Conservation (phyloP, 2,797 vertebrate species). For the Phylloscopus collybita region DNA sequence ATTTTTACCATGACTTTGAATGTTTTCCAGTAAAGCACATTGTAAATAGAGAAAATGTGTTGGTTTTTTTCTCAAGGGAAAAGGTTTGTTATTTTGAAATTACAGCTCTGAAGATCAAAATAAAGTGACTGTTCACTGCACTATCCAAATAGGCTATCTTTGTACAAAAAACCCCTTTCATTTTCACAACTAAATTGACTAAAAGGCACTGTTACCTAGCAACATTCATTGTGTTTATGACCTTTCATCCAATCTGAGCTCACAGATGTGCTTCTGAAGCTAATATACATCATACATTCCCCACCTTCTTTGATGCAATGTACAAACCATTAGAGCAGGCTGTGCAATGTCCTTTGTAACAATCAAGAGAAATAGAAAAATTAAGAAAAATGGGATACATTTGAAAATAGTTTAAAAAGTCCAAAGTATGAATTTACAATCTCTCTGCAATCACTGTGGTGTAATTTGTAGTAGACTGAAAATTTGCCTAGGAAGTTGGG, state of each 20-base stretch:
- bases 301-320: constrained; percentile 69
- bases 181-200: constrained; percentile 85
- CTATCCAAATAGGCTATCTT: constrained; percentile 81
- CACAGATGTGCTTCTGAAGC: constrained; percentile 83
- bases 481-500: neutral
- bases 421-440: neutral
- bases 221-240: constrained; percentile 86
- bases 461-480: constrained; percentile 3
- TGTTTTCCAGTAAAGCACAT: constrained; percentile 50
- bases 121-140: constrained; percentile 83
- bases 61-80: neutral
- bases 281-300: constrained; percentile 80
- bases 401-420: constrained; percentile 15
- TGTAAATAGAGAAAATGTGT: constrained; percentile 56
- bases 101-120: constrained; percentile 80
- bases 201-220: constrained; percentile 87
- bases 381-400: constrained; percentile 16
- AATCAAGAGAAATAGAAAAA: constrained; percentile 65
- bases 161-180: constrained; percentile 78
- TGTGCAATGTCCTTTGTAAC: constrained; percentile 60
- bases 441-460: neutral
- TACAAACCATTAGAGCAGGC: constrained; percentile 48
- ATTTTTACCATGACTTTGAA: constrained; percentile 61
- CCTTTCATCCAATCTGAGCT: constrained; percentile 83
- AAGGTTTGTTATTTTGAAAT: constrained; percentile 79